These are phyloP conservation scores for Atractosteus spatula DNA, from an alignment of 2,113 vertebrate genomes.

Conservation along the genomic window DNA sequence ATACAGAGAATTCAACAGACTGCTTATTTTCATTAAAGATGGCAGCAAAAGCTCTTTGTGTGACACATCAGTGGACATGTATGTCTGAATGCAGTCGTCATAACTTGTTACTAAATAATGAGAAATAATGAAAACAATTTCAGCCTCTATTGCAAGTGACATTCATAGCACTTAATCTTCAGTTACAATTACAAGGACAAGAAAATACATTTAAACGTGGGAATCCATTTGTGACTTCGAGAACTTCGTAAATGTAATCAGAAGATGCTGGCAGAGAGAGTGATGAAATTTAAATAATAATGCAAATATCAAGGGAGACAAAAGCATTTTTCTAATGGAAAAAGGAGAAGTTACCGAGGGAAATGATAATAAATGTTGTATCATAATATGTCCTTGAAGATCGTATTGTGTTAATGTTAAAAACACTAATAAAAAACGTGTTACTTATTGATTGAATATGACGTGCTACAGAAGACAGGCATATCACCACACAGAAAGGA, in stretches of 20 bases:
- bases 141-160: background rate
- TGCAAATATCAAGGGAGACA: background rate
- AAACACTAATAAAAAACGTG: too few species aligned
- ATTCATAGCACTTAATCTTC: background rate
- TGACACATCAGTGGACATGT: too few species aligned
- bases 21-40: too few species aligned
- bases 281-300: background rate
- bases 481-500: too few species aligned
- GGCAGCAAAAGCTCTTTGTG: too few species aligned
- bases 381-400: background rate
- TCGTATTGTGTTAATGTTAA: background rate
- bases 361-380: background rate
- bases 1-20: too few species aligned
- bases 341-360: too few species aligned
- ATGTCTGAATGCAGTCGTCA: too few species aligned
- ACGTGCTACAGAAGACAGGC: too few species aligned
- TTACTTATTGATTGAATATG: too few species aligned
- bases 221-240: background rate
- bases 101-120: background rate
- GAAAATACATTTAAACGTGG: background rate
- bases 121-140: background rate
- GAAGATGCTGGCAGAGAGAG: background rate
- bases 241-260: slow-evolving; percentile 3
- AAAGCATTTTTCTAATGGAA: background rate
- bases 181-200: slow-evolving; percentile 5